phyloP scores from a whole-genome alignment of 2,113 vertebrate genomes.

The Sceloporus undulatus region DNA sequence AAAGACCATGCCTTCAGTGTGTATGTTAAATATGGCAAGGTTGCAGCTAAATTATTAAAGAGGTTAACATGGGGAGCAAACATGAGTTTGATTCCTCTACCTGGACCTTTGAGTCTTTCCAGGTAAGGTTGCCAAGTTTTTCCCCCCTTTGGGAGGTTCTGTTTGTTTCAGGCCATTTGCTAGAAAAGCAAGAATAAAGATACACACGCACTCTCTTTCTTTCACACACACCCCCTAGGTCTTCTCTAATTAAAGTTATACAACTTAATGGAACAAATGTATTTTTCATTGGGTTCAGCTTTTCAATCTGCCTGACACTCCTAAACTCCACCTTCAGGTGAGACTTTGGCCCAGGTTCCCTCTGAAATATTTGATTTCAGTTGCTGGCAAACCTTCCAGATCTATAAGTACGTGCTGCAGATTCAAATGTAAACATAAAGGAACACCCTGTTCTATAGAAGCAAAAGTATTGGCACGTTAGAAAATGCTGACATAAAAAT shows the following conservation, averaged over 20 bases:
- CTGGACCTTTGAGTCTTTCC: neutral
- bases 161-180: constrained; percentile 7
- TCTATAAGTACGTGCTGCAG: neutral
- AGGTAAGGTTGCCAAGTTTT: neutral
- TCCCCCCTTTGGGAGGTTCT: neutral
- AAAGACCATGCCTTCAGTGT: neutral
- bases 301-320: neutral
- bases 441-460: neutral
- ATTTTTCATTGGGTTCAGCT: neutral
- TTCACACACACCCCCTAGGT: neutral
- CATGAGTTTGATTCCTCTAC: constrained; percentile 4
- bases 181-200: constrained; percentile 6
- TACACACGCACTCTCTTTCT: neutral
- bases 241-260: neutral
- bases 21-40: neutral
- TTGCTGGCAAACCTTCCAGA: neutral
- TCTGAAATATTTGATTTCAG: neutral
- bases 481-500: neutral
- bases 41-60: constrained; percentile 2
- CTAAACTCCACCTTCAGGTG: neutral
- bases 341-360: neutral
- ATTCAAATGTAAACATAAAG: neutral
- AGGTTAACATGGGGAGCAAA: neutral
- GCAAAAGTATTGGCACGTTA: neutral
- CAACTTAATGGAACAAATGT: neutral